Evolutionary conservation across 2,113 vertebrate genomes (phyloP), one percentile per base, ranked within the genome.

Genomic region (Spea bombifrons): DNA sequence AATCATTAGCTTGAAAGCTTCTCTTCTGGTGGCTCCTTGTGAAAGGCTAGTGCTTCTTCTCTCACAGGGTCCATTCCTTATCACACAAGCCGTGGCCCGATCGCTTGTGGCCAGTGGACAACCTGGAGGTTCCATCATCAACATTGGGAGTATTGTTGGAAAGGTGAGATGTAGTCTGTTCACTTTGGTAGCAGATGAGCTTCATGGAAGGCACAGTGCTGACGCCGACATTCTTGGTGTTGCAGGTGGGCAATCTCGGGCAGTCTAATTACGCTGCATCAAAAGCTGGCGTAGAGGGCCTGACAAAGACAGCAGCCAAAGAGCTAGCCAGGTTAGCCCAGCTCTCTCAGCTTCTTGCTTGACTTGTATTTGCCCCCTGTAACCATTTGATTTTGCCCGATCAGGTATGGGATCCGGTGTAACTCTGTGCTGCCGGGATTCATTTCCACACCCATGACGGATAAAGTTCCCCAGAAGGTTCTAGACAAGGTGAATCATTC

Each of bases 371-470:
- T 30, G 30, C 30, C 30, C 30, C 30, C 50, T 52, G 46, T 63
- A 4, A 5, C 3, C n/a, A 8, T 61, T 52, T 43, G 30, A 10
- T 57, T 71, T 44, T 71, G 73, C 67, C 8, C 16, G 68, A 55
- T 43, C 86, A 94, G 94, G 88, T 91, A 89, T 63, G 90, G 92
- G 72, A 95, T 96, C 76, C 88, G 95, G 5, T 95, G 94, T 85
- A 96, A 97, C 81, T 91, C 90, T 13, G 90, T 96, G 71, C 83
- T 97, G 52, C 95, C 94, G 0, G 95, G 95, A 0, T 94, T 95
- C 81, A 93, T 95, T 75, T 50, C 75, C 17, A 95, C 94, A 50
- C 91, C 94, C 13, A 96, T 97, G 94, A 95, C 92, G 0, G 91
- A 92, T 30, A 91, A 93, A 84, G 86, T 96, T 1, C 94, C 95